Base-by-base conservation (phyloP, 2,113 vertebrate species). In the Ochotona princeps region DNA sequence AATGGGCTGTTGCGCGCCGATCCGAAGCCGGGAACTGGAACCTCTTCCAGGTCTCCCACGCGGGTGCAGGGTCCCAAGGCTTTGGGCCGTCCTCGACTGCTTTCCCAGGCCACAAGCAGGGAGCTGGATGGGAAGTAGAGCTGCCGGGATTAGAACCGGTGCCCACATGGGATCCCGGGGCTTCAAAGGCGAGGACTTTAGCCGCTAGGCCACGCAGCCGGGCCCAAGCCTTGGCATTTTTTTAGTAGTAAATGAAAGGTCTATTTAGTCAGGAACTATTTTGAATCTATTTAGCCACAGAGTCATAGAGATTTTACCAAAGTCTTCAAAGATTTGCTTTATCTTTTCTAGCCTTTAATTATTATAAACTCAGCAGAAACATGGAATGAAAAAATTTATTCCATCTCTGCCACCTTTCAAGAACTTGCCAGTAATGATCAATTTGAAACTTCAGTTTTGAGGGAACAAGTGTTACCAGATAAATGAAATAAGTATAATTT, bases 401-500 rank as follows among this genome's bases (percentile, higher is more conserved):
- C 0, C 26, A 72, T 0, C 23, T 21, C 51, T 32, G 66, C 35
- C 65, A 0, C n/a, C 63, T 74, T 87, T 83, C 30, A 57, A 96
- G 57, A 0, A 49, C 8, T 72, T 72, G 8, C 1, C n/a, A 83
- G 72, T 72, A 75, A 61, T 17, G 60, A 75, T 49, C 72, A 80
- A 66, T 66, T 87, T 25, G 61, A 87, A 94, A 63, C 4, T 49
- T 61, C 87, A 47, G 0, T 1, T 70, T 67, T 66, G 23, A 85
- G 23, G 26, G 83, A 84, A 47, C 8, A 17, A 80, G 26, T 8
- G 63, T 84, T 90, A 83, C 20, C 78, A 44, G 32, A 76, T 67
- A 76, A 63, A 11, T 93, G 83, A 80, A 66, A 82, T 51, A 70
- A 93, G 35, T 76, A 67, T 44, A 8, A 72, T 75, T 73, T 20